A percentile compares a stretch with the other conserved stretches of the same genome.
These are phyloP conservation scores for Megalops cyprinoides DNA, from an alignment of 2,797 vertebrate genomes.

Conservation along the genomic window DNA sequence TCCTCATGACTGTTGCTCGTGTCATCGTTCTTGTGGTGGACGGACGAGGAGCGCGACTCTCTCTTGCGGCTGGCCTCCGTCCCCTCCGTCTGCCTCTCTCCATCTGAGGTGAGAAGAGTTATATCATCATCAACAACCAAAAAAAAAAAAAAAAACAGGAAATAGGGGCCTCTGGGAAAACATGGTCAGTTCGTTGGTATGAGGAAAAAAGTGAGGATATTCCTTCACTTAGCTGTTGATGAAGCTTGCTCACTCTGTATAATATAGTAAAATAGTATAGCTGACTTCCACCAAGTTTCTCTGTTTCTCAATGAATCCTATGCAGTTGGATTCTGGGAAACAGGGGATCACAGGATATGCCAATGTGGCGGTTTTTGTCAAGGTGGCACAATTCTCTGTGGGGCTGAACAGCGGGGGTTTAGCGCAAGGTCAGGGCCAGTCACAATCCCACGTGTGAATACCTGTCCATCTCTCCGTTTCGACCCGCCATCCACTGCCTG, in stretches of 20 bases:
- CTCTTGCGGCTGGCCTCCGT: slow-evolving; percentile 76
- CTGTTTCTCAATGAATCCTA: background rate
- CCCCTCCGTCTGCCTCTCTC: slow-evolving; percentile 82
- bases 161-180: too few species aligned
- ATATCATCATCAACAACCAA: too few species aligned
- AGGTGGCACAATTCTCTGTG: background rate
- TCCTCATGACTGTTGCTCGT: slow-evolving; percentile 90
- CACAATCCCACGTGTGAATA: background rate
- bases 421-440: background rate
- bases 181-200: too few species aligned
- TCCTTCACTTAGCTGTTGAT: too few species aligned
- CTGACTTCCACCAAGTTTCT: too few species aligned
- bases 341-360: background rate
- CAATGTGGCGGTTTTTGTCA: background rate
- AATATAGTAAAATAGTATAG: too few species aligned
- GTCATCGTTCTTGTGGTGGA: slow-evolving; percentile 77
- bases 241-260: too few species aligned
- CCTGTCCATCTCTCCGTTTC: background rate
- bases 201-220: too few species aligned
- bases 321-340: background rate
- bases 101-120: slow-evolving; percentile 71
- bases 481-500: background rate
- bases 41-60: slow-evolving; percentile 59
- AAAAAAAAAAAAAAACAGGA: too few species aligned
- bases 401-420: background rate